phyloP scores from a whole-genome alignment of 2,888 invertebrate species.

The Subacronicta megacephala region DNA sequence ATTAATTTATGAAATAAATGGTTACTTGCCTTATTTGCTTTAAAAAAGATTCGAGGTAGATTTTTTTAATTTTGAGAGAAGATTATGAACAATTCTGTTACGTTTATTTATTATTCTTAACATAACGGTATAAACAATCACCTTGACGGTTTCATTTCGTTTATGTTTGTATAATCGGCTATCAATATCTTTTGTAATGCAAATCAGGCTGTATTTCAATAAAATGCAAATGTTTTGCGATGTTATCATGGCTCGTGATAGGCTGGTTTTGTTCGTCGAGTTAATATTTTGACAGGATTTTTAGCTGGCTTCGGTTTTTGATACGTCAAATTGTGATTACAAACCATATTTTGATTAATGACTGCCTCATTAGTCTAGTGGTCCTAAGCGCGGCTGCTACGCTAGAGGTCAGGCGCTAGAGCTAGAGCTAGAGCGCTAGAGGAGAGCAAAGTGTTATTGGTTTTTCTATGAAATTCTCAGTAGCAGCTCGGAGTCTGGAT shows the following conservation, averaged over 20 bases:
- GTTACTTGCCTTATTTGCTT: too few relatives aligned
- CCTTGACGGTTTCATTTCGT: constrained; percentile 56
- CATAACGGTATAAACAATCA: constrained; percentile 25
- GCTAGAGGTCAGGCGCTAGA: too few relatives aligned
- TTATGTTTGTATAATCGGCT: constrained; percentile 66
- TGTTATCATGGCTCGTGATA: constrained; percentile 63
- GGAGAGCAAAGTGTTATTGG: too few relatives aligned
- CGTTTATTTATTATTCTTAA: constrained; percentile 17
- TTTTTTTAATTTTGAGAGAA: too few relatives aligned
- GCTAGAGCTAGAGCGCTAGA: too few relatives aligned
- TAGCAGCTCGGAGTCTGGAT: too few relatives aligned
- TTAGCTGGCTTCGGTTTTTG: constrained; percentile 7
- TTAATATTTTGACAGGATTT: constrained; percentile 31
- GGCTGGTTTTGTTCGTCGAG: constrained; percentile 42
- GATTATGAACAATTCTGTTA: too few relatives aligned
- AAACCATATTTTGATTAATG: constrained; percentile 4
- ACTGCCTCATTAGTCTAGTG: too few relatives aligned
- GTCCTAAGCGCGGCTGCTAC: too few relatives aligned
- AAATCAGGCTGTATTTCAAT: constrained; percentile 77
- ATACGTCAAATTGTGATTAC: not conserved
- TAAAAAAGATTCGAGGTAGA: too few relatives aligned
- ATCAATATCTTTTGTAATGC: constrained; percentile 79
- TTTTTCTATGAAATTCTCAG: too few relatives aligned
- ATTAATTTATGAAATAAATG: too few relatives aligned
- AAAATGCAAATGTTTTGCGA: constrained; percentile 76